Conservation (phyloP, 2,888 invertebrate species). For the Pterobdella sp. region DNA sequence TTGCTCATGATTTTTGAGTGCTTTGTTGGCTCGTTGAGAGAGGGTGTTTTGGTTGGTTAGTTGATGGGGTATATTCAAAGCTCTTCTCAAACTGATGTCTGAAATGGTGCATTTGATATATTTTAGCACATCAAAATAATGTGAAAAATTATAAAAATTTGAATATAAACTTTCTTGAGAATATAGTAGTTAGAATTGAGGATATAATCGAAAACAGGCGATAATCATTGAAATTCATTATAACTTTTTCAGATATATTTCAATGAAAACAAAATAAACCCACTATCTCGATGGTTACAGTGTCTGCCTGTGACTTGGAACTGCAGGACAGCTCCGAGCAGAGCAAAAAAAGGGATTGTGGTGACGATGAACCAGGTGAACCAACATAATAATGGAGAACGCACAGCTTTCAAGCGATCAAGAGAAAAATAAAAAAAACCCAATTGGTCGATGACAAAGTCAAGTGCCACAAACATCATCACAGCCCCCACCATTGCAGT, state of each 20-base stretch:
- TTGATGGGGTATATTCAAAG: neutral
- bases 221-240: conserved; percentile 3
- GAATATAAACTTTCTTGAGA: no score
- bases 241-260: neutral
- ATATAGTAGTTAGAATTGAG: neutral
- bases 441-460: conserved; percentile 68
- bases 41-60: neutral
- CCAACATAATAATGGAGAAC: conserved; percentile 59
- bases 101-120: neutral
- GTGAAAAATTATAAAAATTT: neutral
- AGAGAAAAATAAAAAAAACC: conserved; percentile 63
- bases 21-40: neutral
- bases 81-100: conserved; percentile 5
- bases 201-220: neutral
- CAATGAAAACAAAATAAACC: conserved; percentile 9
- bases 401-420: conserved; percentile 59
- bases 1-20: neutral
- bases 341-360: conserved; percentile 65
- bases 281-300: conserved; percentile 51
- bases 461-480: conserved; percentile 63
- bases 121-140: neutral
- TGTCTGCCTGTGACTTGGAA: conserved; percentile 63
- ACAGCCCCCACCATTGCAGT: conserved; percentile 71
- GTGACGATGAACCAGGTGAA: conserved; percentile 67
- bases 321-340: conserved; percentile 64